Percentiles rank a stretch among this genome's conserved stretches.
Conservation (phyloP, 2,888 invertebrate species). For the Psylliodes chrysocephalus region DNA sequence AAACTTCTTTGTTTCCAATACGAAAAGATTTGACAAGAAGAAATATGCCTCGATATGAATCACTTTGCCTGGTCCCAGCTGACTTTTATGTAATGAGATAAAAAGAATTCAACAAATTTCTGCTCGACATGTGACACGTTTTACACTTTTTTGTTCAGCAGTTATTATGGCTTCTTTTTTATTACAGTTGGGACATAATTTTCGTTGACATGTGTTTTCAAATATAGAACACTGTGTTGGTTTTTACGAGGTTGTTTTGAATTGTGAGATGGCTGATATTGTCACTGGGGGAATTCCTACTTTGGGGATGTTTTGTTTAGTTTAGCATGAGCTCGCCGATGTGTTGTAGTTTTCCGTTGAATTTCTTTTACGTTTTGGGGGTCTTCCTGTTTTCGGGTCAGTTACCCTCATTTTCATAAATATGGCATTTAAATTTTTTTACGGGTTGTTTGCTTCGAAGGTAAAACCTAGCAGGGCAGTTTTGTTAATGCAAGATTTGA, state of each 20-base stretch:
- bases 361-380: slow-evolving; percentile 5
- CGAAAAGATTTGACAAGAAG: slow-evolving; percentile 48
- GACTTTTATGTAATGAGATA: slow-evolving; percentile 48
- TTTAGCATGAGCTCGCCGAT: slow-evolving; percentile 13
- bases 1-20: slow-evolving; percentile 42
- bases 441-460: background rate
- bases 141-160: slow-evolving; percentile 31
- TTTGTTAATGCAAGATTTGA: too few species aligned
- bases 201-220: slow-evolving; percentile 35
- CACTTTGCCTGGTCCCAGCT: slow-evolving; percentile 43
- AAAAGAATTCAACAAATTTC: slow-evolving; percentile 45
- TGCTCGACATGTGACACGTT: slow-evolving; percentile 39
- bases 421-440: too few species aligned
- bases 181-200: slow-evolving; percentile 35
- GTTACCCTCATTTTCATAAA: background rate
- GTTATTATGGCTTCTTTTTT: slow-evolving; percentile 28
- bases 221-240: slow-evolving; percentile 39
- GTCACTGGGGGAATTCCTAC: slow-evolving; percentile 29
- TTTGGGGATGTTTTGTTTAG: slow-evolving; percentile 30
- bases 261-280: slow-evolving; percentile 31
- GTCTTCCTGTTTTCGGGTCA: slow-evolving; percentile 4
- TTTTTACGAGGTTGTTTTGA: slow-evolving; percentile 37
- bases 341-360: slow-evolving; percentile 3
- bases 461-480: too few species aligned
- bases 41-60: slow-evolving; percentile 48